A percentile compares a stretch with the other conserved stretches of the same genome.
These are phyloP conservation scores for Takifugu bimaculatus DNA, from an alignment of 2,113 vertebrate species.

Conservation along the genomic window DNA sequence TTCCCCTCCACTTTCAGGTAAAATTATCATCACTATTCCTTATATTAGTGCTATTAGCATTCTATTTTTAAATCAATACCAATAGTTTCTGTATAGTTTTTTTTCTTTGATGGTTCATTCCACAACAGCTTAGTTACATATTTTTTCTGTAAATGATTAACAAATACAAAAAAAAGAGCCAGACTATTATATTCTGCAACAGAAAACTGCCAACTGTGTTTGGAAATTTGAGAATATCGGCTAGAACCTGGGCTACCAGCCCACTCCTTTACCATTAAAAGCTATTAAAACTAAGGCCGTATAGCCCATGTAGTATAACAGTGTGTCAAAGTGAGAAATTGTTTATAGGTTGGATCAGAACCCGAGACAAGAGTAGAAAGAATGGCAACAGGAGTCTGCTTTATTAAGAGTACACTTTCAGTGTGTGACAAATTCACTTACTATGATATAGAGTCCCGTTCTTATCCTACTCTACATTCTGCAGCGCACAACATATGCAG, in stretches of 20 bases:
- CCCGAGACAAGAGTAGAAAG: slow-evolving; percentile 10
- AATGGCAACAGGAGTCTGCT: slow-evolving; percentile 8
- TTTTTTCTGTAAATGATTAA: not conserved
- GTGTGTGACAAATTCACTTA: slow-evolving; percentile 19
- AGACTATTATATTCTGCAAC: slow-evolving; percentile 7
- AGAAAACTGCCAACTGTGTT: slow-evolving; percentile 15
- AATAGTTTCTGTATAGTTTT: too few relatives aligned
- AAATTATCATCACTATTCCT: not conserved
- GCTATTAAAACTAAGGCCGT: slow-evolving; percentile 11
- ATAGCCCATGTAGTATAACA: slow-evolving; percentile 18
- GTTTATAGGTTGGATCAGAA: slow-evolving; percentile 18
- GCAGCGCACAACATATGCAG: slow-evolving; percentile 15
- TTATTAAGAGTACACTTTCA: slow-evolving; percentile 18
- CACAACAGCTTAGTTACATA: not conserved
- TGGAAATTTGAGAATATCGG: slow-evolving; percentile 12
- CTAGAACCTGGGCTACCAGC: slow-evolving; percentile 11
- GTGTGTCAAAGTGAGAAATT: slow-evolving; percentile 34
- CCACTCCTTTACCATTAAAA: slow-evolving; percentile 20
- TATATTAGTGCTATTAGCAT: too few relatives aligned
- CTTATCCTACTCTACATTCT: slow-evolving; percentile 1
- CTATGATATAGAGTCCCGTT: slow-evolving; percentile 12
- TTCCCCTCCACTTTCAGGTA: slow-evolving; percentile 6
- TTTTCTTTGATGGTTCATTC: too few relatives aligned
- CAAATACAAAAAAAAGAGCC: slow-evolving; percentile 30
- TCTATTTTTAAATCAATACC: too few relatives aligned